A percentile compares a stretch with the other conserved stretches of the same genome.
Conservation (phyloP, 1,140 invertebrate genomes). For the Megathymus violae region DNA sequence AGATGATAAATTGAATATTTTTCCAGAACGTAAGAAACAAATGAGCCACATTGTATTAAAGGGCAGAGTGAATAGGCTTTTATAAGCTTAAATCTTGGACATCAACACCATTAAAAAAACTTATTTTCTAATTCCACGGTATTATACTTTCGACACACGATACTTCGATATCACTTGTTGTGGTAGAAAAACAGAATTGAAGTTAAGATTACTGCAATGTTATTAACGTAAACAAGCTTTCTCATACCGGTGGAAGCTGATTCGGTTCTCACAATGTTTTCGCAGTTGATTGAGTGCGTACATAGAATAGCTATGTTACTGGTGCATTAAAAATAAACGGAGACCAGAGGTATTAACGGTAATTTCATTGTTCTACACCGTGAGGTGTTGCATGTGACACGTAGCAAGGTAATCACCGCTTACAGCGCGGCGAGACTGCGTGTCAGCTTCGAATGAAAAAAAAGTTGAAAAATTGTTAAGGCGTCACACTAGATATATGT, state of each 20-base stretch:
- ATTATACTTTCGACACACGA: slow-evolving; percentile 65
- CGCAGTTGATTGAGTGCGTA: slow-evolving; percentile 51
- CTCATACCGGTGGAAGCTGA: slow-evolving; percentile 46
- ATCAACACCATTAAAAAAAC: no score
- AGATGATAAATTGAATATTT: no score
- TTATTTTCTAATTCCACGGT: no score
- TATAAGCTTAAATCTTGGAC: no score
- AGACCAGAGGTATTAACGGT: slow-evolving; percentile 4
- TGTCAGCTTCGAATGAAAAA: slow-evolving; percentile 1
- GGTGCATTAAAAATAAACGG: slow-evolving; percentile 29
- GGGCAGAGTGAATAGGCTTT: no score
- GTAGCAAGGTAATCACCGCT: slow-evolving; percentile 17
- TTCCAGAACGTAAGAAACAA: no score
- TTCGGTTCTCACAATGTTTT: slow-evolving; percentile 53
- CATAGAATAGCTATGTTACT: slow-evolving; percentile 39
- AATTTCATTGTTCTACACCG: slow-evolving; percentile 21
- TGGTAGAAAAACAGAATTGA: slow-evolving; percentile 74
- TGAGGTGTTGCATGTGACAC: slow-evolving; percentile 20
- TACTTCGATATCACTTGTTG: slow-evolving; percentile 50
- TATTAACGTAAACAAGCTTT: slow-evolving; percentile 64
- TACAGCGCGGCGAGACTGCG: neutral
- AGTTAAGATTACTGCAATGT: slow-evolving; percentile 59
- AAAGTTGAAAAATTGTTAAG: slow-evolving; percentile 4
- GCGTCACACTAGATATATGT: neutral
- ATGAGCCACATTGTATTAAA: no score